phyloP scores from a whole-genome alignment of 1,140 invertebrate species.

The Psix sp. region DNA sequence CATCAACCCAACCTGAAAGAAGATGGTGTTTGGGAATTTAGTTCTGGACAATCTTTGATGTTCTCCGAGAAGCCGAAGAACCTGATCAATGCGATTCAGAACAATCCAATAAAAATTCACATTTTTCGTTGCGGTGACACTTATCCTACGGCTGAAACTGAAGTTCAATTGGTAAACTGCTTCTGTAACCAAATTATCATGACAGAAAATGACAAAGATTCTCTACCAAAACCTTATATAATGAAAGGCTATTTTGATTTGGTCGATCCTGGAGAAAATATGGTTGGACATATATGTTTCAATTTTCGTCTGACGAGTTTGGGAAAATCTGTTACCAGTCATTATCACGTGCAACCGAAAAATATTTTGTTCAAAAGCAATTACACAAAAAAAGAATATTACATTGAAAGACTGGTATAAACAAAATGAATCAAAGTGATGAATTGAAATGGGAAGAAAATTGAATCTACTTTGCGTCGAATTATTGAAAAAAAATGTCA shows the following conservation, averaged over 20 bases:
- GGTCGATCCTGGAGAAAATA: slow-evolving; percentile 68
- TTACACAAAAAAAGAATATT: slow-evolving; percentile 53
- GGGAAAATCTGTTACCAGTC: slow-evolving; percentile 64
- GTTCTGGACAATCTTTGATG: slow-evolving; percentile 66
- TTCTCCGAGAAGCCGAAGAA: slow-evolving; percentile 67
- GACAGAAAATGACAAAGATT: slow-evolving; percentile 65
- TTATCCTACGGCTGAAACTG: slow-evolving; percentile 69
- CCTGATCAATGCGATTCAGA: slow-evolving; percentile 64
- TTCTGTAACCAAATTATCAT: slow-evolving; percentile 72
- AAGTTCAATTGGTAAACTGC: slow-evolving; percentile 67
- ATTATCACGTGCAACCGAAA: slow-evolving; percentile 63
- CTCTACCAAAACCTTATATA: slow-evolving; percentile 66
- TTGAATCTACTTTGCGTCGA: not conserved
- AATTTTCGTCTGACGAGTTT: slow-evolving; percentile 65
- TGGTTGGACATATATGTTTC: slow-evolving; percentile 65
- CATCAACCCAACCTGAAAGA: slow-evolving; percentile 20
- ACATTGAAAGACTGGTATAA: slow-evolving; percentile 53
- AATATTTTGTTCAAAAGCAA: slow-evolving; percentile 62
- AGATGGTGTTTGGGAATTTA: slow-evolving; percentile 61
- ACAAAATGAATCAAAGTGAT: not conserved
- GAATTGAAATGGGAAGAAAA: not conserved
- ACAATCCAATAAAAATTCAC: slow-evolving; percentile 62
- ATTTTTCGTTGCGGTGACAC: slow-evolving; percentile 69
- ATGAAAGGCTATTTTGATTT: slow-evolving; percentile 65
- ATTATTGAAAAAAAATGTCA: too few species aligned